Base-by-base conservation (phyloP, 1,140 invertebrate genomes). In the Ceratina japonica region DNA sequence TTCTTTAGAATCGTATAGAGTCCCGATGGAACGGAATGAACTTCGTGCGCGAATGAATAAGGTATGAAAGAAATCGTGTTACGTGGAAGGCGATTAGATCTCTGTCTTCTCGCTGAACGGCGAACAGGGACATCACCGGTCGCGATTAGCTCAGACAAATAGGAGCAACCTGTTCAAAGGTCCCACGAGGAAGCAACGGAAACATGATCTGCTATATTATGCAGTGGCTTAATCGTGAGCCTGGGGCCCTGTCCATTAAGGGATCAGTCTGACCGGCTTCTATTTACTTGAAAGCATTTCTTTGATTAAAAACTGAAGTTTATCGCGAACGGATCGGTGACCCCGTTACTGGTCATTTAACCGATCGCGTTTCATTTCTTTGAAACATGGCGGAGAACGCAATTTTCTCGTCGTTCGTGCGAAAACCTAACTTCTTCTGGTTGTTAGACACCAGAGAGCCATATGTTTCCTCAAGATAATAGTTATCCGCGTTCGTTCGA, bases 201-300 rank as follows among this genome's bases (percentile, higher is more conserved):
- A 71, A 51, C 69, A 56, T 49, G 37, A 52, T 61, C 66, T 69
- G 37, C 75, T 76, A 73, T 78, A 87, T 88, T 87, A 88, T 88
- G 75, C 80, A 85, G 63, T 56, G 68, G 71, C 81, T 87, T 86
- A 87, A 89, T 87, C 64, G 82, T 78, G 51, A 78, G 59, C 70
- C 31, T 31, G 87, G 81, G 83, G 83, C 64, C 27, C 63, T n/a
- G 27, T 54, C 63, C 56, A 58, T 74, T 68, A 44, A 79, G 54
- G 52, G 77, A 84, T 83, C 75, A 80, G 10, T 59, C 12, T 59
- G 54, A 10, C 54, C 54, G 22, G 22, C 54, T 66, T 70, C 77
- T 27, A 75, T 80, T 72, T 52, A 31, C 13, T 27, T 8, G 49
- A 37, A 56, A 68, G 4, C 51, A 7, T 51, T 44, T 44, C 59